Percentiles rank a stretch among this genome's conserved stretches.
Conservation (phyloP, 2,797 vertebrate species). For the Acestrorhynchus altus region DNA sequence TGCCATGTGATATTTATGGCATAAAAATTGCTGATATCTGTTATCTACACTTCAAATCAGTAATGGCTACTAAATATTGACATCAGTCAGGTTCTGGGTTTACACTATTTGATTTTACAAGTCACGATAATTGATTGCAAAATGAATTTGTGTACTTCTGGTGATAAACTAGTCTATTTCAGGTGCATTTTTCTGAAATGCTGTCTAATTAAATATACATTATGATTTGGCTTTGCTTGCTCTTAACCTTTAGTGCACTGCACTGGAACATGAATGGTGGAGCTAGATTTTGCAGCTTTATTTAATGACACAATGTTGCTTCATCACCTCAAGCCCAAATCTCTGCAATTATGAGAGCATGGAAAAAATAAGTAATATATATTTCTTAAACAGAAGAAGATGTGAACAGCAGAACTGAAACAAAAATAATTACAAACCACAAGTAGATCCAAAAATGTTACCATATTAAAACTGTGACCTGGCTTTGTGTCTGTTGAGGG, state of each 20-base stretch:
- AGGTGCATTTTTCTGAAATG: conserved; percentile 16
- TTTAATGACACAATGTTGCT: neutral
- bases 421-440: neutral
- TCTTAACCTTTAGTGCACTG: neutral
- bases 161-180: neutral
- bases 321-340: neutral
- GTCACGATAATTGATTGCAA: neutral
- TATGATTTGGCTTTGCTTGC: conserved; percentile 14
- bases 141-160: neutral
- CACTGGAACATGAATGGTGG: neutral
- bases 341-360: neutral
- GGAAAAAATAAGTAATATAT: neutral
- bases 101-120: neutral
- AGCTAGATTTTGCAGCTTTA: neutral
- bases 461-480: no score
- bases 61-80: no score
- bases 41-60: no score
- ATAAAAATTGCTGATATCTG: no score
- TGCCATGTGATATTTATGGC: no score
- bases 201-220: neutral
- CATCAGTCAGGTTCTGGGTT: no score
- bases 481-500: neutral
- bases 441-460: neutral
- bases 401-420: neutral
- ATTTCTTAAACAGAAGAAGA: neutral